These are phyloP conservation scores for Protosalanx chinensis DNA, from an alignment of 2,797 vertebrate species.

Conservation along the genomic window DNA sequence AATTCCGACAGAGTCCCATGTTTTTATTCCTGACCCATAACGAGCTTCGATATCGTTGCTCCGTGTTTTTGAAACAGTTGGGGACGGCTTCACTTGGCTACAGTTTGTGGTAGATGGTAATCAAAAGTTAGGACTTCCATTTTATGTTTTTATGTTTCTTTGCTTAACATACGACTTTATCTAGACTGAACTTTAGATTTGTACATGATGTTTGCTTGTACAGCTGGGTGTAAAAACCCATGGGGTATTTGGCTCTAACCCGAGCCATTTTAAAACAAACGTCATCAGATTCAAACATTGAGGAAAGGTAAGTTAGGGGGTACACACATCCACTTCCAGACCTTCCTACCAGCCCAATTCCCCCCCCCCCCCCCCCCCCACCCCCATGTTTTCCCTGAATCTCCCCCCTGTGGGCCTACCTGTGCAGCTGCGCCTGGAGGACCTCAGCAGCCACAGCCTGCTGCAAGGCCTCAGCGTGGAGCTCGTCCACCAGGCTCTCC, in stretches of 20 bases:
- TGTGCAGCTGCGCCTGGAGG: slow-evolving; percentile 60
- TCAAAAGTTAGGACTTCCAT: slow-evolving; percentile 21
- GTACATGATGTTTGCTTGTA: slow-evolving; percentile 26
- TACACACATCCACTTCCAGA: not conserved
- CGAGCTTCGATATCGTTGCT: slow-evolving; percentile 18
- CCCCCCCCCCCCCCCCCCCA: not conserved
- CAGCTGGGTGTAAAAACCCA: slow-evolving; percentile 26
- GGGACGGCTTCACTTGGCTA: slow-evolving; percentile 34
- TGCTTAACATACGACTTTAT: slow-evolving; percentile 30
- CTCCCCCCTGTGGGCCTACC: slow-evolving; percentile 41
- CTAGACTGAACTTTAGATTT: slow-evolving; percentile 7
- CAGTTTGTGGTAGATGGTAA: slow-evolving; percentile 28
- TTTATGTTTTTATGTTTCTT: slow-evolving; percentile 26
- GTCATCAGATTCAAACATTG: not conserved
- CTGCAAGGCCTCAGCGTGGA: slow-evolving; percentile 58
- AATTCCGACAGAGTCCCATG: not conserved
- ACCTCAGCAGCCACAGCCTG: slow-evolving; percentile 39
- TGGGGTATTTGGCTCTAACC: slow-evolving; percentile 24
- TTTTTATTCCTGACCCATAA: slow-evolving; percentile 38
- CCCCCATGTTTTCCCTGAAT: not conserved
- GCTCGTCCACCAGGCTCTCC: slow-evolving; percentile 70
- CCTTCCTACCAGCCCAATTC: not conserved
- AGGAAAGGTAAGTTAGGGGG: not conserved
- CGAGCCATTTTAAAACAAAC: slow-evolving; percentile 9
- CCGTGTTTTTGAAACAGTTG: slow-evolving; percentile 32